Conservation (phyloP, 37 sponge, comb jelly and placozoan genomes). For the Mnemiopsis leidyi region DNA sequence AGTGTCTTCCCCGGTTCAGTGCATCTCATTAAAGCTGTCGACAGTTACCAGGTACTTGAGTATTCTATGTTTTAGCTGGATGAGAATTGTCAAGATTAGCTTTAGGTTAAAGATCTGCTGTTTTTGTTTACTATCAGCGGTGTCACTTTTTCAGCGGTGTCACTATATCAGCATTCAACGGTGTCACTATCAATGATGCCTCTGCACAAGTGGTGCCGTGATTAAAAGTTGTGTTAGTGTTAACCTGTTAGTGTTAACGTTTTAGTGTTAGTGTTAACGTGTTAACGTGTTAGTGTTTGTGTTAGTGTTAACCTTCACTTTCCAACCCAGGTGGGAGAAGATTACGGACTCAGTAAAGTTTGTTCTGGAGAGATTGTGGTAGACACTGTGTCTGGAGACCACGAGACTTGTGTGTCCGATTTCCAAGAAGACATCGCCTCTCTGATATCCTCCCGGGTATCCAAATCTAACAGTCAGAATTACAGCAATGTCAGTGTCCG, state of each 20-base stretch:
- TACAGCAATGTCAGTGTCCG: too few species aligned
- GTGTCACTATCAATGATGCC: too few species aligned
- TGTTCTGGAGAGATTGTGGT: neutral
- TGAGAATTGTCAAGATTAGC: too few species aligned
- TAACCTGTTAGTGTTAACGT: too few species aligned
- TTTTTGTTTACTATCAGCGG: neutral
- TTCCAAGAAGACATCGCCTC: neutral
- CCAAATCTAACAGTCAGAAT: too few species aligned
- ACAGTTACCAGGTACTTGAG: conserved; percentile 27
- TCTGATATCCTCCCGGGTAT: neutral
- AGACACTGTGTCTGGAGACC: conserved; percentile 25
- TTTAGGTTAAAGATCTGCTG: neutral
- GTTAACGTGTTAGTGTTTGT: neutral
- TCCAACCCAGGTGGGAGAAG: conserved; percentile 40
- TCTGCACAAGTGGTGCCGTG: too few species aligned
- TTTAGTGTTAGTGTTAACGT: too few species aligned
- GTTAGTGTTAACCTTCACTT: neutral
- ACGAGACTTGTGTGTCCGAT: conserved; percentile 31
- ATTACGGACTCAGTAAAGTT: neutral
- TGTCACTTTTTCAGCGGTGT: too few species aligned
- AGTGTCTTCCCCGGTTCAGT: neutral
- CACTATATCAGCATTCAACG: too few species aligned
- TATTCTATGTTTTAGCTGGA: too few species aligned
- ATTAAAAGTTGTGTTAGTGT: too few species aligned
- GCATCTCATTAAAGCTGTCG: conserved; percentile 17